Base-by-base conservation (phyloP, 2,113 vertebrate species). In the Etheostoma cragini region DNA sequence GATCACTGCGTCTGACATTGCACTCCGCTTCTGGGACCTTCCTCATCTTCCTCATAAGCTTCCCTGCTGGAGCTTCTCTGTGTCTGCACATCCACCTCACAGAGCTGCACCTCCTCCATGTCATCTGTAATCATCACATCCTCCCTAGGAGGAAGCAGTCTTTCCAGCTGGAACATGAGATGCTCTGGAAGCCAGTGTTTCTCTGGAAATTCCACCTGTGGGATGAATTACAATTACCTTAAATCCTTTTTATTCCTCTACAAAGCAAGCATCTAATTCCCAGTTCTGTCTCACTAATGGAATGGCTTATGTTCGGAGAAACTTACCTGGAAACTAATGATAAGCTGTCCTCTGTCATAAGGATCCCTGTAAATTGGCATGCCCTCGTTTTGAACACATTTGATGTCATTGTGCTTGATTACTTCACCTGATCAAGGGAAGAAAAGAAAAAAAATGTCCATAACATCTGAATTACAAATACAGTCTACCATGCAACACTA, bases 91-190 rank as follows among this genome's bases (percentile, higher is more conserved):
- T 95, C 95, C 24, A 96, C 96, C 19, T 98, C 97, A 71, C 92
- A 89, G 16, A 99, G 96, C 4, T 98, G 96, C 6, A 96, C 97
- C 79, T 97, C 97, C 77, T 99, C 98, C 97, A 97, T 97, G 75
- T 99, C 98, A 0, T 99, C 98, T 0, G 96, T 93, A 10, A 98
- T 12, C 92, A 96, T 95, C 22, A 97, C 86, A 3, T 97, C 94
- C 66, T 98, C 97, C 74, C 97, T 90, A 0, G 95, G 91, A 1
- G 96, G 98, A 52, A 99, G 97, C n/a, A 98, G 79, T 63, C 93
- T 89, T 84, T 99, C 98, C 71, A 99, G 91, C 82, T 97, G 94
- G 46, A 84, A 89, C 6, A 98, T 91, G 73, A 96, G 96, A 76
- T 98, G 95, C 60, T 89, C 90, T 15, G 97, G 92, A 10, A 99